Base-by-base conservation (phyloP, 2,888 invertebrate species). In the Macroteleia sp. region DNA sequence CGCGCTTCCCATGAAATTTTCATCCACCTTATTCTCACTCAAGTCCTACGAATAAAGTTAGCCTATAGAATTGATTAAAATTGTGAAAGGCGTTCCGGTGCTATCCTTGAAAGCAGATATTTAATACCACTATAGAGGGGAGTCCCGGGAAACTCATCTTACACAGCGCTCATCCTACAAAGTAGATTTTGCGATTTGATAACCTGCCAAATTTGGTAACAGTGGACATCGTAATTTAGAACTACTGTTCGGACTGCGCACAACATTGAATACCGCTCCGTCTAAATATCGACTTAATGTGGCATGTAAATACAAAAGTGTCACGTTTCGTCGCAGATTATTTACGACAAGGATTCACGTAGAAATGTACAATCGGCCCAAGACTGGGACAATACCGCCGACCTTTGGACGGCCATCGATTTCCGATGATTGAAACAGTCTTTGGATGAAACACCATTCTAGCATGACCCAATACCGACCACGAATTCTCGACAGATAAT, bases 51-150 rank as follows among this genome's bases (percentile, higher is more conserved):
- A 59, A 69, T 59, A 69, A 69, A 69, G 41, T 32, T 69, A 42
- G 57, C 48, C 69, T 50, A 57, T 30, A 34, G 50, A 62, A 71
- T 71, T 62, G 71, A 62, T 56, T 71, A 62, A 62, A 71, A 54
- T 71, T 56, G 71, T 61, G 62, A 71, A 71, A 71, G 71, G 42
- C 46, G 46, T 62, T 62, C 71, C 62, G 39, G 46, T 46, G 32
- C 39, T 52, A 75, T 59, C 75, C 76, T 70, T 76, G 69, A 76
- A 64, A 46, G 22, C 34, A 48, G 76, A 76, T 54, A 67, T 67
- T 66, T 61, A 54, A 67, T 69, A 69, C 64, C 6, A 8, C 14
- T 19, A 39, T 9, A 39, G 32, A 14, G 14, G 5, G 25, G 28
- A 20, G 30, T 9, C 41, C 32, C 19, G 14, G 22, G n/a, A 42